These are phyloP conservation scores for Loris lydekkerianus DNA, from an alignment of 2,797 vertebrate species.

Conservation along the genomic window DNA sequence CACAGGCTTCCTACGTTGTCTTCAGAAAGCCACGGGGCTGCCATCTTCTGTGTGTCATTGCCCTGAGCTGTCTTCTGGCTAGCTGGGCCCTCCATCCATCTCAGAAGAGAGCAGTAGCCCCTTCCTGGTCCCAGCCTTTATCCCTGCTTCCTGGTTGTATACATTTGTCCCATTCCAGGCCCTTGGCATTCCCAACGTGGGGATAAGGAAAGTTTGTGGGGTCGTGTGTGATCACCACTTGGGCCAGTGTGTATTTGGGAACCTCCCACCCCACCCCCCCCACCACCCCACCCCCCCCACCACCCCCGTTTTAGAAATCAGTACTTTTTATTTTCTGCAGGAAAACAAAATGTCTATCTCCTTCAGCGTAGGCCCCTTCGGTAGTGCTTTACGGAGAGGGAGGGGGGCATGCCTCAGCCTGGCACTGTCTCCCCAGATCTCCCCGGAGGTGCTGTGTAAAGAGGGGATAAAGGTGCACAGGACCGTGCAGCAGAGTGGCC, in stretches of 20 bases:
- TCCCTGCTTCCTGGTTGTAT: too few species aligned
- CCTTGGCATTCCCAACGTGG: accelerated
- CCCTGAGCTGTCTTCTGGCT: not conserved
- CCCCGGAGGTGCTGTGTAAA: slow-evolving; percentile 97
- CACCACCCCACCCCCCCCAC: accelerated
- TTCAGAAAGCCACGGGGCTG: not conserved
- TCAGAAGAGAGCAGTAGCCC: not conserved
- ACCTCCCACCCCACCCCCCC: too few species aligned
- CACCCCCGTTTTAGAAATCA: not conserved
- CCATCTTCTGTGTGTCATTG: not conserved
- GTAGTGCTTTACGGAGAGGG: not conserved
- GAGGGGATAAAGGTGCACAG: slow-evolving; percentile 98
- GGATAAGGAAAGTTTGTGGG: not conserved
- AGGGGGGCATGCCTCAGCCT: accelerated
- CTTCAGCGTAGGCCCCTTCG: not conserved
- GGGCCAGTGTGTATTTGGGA: not conserved
- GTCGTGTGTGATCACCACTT: not conserved
- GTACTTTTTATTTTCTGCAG: not conserved
- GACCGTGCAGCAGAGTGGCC: slow-evolving; percentile 97
- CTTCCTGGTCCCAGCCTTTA: too few species aligned
- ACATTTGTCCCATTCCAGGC: accelerated
- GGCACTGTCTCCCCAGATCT: slow-evolving; percentile 91
- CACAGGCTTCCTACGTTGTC: accelerated
- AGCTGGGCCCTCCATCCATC: not conserved
- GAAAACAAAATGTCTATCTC: not conserved